Evolutionary conservation across 2,797 vertebrate genomes (phyloP), one percentile per base, ranked within the genome.

Genomic region (Sandelia bainsii): DNA sequence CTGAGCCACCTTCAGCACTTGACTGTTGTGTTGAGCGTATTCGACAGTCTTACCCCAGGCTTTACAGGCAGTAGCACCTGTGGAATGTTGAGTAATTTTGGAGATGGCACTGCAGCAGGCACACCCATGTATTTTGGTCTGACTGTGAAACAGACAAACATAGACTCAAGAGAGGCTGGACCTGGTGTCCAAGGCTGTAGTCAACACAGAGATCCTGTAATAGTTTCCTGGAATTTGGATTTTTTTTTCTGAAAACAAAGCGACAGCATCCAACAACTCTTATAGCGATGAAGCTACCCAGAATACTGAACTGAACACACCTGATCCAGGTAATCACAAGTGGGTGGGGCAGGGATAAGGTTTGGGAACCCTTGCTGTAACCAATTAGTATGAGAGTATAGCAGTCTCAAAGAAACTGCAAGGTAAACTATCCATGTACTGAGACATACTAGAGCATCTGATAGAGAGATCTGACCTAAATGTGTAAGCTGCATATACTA

Each of bases 81-180:
- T 90, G 96, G 96, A 98, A 97, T 96, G 96, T 96, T 94, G 92
- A 96, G 93, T 93, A 94, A 94, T 92, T 96, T 96, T 67, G 94
- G 93, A 92, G 94, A 91, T 79, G 96, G 94, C 92, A 94, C 89
- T 72, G 94, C 92, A 92, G 94, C 93, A 82, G 94, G 94, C 92
- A 94, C 93, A 93, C 95, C 95, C 80, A 93, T 92, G 45, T 94
- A 95, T 93, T 97, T 96, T 91, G 95, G 95, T 96, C 95, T 95
- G 90, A 94, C 96, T 97, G 93, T 88, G 29, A 72, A 69, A 79
- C 25, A 63, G 13, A 78, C 6, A 52, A 27, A 52, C 5, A 70
- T 0, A 5, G 23, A 53, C 2, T 8, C 1, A 5, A 17, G 1
- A 32, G 8, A 46, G 6, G 25, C 25, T 50, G n/a, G 17, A 49